These are phyloP conservation scores for Aplodontia rufa DNA, from an alignment of 2,113 vertebrate genomes.

Conservation along the genomic window DNA sequence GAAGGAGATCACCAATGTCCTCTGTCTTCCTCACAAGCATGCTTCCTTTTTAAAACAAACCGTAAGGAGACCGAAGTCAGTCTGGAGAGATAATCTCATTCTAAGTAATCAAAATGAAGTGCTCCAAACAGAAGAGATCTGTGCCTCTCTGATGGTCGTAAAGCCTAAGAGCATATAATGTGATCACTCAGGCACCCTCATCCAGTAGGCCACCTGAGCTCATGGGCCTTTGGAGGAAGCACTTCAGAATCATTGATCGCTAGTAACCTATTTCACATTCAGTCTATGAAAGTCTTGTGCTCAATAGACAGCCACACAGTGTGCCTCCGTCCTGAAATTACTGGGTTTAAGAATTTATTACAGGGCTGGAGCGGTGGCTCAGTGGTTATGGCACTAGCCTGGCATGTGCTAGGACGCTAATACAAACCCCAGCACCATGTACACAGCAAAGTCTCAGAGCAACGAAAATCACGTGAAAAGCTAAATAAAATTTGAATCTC, in stretches of 20 bases:
- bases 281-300: background rate
- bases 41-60: background rate
- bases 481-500: too few relatives aligned
- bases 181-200: background rate
- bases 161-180: background rate
- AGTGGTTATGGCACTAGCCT: too few relatives aligned
- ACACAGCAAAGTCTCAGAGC: too few relatives aligned
- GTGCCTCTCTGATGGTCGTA: background rate
- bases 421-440: too few relatives aligned
- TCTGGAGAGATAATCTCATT: background rate
- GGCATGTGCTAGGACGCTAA: too few relatives aligned
- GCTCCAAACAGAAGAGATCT: background rate
- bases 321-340: background rate
- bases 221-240: background rate
- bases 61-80: background rate
- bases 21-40: background rate
- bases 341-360: background rate
- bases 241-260: background rate
- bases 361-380: too few relatives aligned
- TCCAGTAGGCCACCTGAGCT: background rate
- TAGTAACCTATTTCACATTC: background rate
- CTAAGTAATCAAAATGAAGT: constrained; percentile 4
- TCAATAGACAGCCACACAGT: background rate
- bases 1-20: background rate
- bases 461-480: too few relatives aligned